These are phyloP conservation scores for Parelbella ahira DNA, from an alignment of 2,888 invertebrate species.

Conservation along the genomic window DNA sequence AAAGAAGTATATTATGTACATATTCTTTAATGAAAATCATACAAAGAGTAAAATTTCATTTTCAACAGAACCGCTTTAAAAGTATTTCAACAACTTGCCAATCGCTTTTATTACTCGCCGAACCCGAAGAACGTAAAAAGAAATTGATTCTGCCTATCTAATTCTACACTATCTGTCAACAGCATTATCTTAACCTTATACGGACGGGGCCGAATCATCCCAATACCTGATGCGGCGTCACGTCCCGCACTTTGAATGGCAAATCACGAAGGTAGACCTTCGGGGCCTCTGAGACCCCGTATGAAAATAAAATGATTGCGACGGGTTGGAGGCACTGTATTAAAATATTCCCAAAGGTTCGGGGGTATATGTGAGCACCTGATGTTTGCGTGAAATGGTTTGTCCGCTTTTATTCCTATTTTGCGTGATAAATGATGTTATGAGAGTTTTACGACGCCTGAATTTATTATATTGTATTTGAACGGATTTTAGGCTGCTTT, in stretches of 20 bases:
- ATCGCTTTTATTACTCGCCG: slow-evolving; percentile 19
- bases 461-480: slow-evolving; percentile 8
- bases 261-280: slow-evolving; percentile 76
- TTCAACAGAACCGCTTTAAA: slow-evolving; percentile 5
- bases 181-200: slow-evolving; percentile 63
- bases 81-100: slow-evolving; percentile 9
- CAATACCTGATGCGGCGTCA: slow-evolving; percentile 39
- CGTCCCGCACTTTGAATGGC: slow-evolving; percentile 66
- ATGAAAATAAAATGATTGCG: slow-evolving; percentile 80
- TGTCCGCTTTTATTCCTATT: slow-evolving; percentile 57
- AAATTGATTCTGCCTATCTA: slow-evolving; percentile 59
- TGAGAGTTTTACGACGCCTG: slow-evolving; percentile 15
- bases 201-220: slow-evolving; percentile 28
- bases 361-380: slow-evolving; percentile 62
- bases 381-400: slow-evolving; percentile 63
- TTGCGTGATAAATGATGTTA: slow-evolving; percentile 47
- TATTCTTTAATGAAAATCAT: too few species aligned
- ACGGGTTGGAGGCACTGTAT: slow-evolving; percentile 68
- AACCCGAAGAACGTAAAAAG: slow-evolving; percentile 29
- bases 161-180: slow-evolving; percentile 62
- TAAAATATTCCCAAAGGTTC: slow-evolving; percentile 72
- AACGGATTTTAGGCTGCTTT: background rate
- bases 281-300: slow-evolving; percentile 66
- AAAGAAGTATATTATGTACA: too few species aligned
- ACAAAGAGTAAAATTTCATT: too few species aligned